Base-by-base conservation (phyloP, 2,113 vertebrate species). In the Acrocephalus kingi region DNA sequence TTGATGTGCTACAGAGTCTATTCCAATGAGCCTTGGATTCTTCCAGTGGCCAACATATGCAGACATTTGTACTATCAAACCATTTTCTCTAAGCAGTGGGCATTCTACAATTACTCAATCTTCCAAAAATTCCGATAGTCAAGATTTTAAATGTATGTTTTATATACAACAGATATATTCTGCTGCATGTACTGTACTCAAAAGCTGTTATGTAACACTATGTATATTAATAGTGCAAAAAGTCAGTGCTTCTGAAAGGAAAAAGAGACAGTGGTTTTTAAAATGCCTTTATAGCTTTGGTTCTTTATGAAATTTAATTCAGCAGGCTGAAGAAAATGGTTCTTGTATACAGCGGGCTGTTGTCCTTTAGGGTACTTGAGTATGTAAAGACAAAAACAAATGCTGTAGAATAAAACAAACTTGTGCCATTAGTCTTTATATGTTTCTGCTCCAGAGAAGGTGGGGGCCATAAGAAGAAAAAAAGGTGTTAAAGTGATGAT, bases 281-380 rank as follows among this genome's bases (percentile, higher is more conserved):
- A 98, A 97, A 98, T 97, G 97, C 98, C 98, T 98, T 98, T 98
- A 97, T 98, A 98, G 96, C 95, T 98, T 98, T 97, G 95, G 97
- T 98, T 98, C 98, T 97, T 97, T 98, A 97, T 98, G 98, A 98
- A 98, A 98, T 92, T 97, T 96, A 94, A 98, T 98, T 98, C 98
- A 98, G 98, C 98, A 97, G 98, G 98, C 98, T 98, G 98, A 98
- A 98, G 97, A 97, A 97, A 98, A 97, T 97, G 96, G 97, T 97
- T 98, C 96, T 95, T 97, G 97, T 98, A 98, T 97, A 96, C 97
- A 97, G 96, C 98, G 97, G 98, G 98, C 98, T 98, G 98, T 97
- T 96, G 92, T 98, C 98, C 97, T 98, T 97, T 98, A 97, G 97
- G 96, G 93, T 98, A 97, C 97, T 95, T 97, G 97, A 97, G 97